Evolutionary conservation across 1,140 invertebrate species (phyloP), one percentile per base, ranked within the genome.

Genomic region (Wasmannia auropunctata): DNA sequence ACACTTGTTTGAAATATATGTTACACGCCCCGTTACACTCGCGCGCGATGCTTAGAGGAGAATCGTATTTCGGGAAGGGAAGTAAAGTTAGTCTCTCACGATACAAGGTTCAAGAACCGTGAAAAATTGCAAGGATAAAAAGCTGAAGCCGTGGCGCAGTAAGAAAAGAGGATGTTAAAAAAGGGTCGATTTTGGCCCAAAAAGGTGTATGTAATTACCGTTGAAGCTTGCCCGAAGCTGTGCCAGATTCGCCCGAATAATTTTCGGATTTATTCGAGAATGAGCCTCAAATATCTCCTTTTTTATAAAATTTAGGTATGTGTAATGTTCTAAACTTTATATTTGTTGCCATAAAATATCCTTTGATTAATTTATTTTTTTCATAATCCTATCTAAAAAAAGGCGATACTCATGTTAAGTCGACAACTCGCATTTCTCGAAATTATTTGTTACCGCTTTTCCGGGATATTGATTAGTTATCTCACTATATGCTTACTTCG

Each of bases 41-140:
- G 25, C 54, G 51, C 22, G 34, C 75, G 25, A 58, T 10, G 34
- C 14, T 22, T n/a, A 16, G 28, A n/a, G 8, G 14, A 11, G 67
- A 83, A 31, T 58, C 34, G 51, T 40, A 56, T 70, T 81, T 70
- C 51, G 40, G 16, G 14, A 8, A 49, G 43, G 34, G 25, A 25
- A 37, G 34, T 58, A 60, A 83, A 74, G 79, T 83, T 54, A 31
- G 70, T 80, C 76, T 56, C 60, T 86, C 54, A 67, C 49, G 88
- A 54, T 84, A 79, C 62, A 86, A 79, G 88, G 37, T 86, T 88
- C 90, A 91, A 85, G 87, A 91, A 89, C 90, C 89, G 75, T 69
- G 91, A 92, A 93, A 90, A 91, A 91, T 93, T 90, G 92, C 91
- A 86, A 83, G 81, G 88, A 89, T 92, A 93, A 93, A 93, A 93